phyloP scores from a whole-genome alignment of 2,113 vertebrate species.

The Albula goreensis region DNA sequence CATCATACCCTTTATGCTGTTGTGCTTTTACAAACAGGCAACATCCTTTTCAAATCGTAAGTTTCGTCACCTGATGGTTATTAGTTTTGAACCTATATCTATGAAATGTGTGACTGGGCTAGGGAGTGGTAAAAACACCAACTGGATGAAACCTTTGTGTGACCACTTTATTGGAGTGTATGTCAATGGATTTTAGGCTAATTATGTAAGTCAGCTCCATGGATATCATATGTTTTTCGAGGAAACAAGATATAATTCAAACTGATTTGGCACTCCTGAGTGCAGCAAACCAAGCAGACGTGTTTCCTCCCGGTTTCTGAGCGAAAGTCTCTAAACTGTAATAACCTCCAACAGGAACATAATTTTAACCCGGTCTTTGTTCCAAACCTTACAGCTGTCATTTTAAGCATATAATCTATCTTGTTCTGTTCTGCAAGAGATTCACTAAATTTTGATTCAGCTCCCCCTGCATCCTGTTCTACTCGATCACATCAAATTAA shows the following conservation, averaged over 20 bases:
- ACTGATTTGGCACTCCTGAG: background rate
- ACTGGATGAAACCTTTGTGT: too few species aligned
- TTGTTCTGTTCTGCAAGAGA: background rate
- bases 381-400: background rate
- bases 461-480: background rate
- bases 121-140: too few species aligned
- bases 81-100: too few species aligned
- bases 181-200: too few species aligned
- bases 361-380: too few species aligned
- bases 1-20: background rate
- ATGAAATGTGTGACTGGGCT: too few species aligned
- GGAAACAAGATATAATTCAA: background rate
- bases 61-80: too few species aligned
- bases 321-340: background rate
- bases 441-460: too few species aligned
- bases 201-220: too few species aligned
- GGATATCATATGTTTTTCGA: background rate
- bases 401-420: background rate
- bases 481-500: background rate
- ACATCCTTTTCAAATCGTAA: background rate
- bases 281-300: background rate
- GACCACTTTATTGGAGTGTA: too few species aligned
- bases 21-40: background rate
- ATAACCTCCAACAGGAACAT: background rate
- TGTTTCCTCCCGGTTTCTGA: background rate